Percentiles rank a stretch among this genome's conserved stretches.
Conservation (phyloP, 2,113 vertebrate genomes). For the Anseranas semipalmata region DNA sequence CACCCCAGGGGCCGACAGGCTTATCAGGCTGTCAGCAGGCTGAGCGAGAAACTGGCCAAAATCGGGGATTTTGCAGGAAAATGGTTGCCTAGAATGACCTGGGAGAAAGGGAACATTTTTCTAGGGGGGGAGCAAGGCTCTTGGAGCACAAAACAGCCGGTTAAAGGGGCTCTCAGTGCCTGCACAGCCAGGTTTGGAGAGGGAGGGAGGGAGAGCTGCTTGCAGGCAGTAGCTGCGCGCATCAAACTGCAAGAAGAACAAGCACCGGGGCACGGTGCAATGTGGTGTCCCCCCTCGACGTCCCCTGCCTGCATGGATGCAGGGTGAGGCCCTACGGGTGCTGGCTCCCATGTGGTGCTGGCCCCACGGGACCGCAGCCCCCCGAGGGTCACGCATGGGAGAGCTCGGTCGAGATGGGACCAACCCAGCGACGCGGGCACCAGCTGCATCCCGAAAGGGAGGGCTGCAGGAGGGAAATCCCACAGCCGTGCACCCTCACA, state of each 20-base stretch:
- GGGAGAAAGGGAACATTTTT: neutral
- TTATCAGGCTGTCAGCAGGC: conserved; percentile 13
- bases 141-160: neutral
- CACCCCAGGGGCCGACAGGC: neutral
- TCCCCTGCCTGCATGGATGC: neutral
- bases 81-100: neutral
- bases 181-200: neutral
- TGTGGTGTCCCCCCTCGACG: neutral
- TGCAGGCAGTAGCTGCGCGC: neutral
- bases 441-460: neutral
- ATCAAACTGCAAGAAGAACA: neutral
- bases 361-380: neutral
- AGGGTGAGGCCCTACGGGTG: neutral
- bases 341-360: neutral
- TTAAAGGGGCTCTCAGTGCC: neutral
- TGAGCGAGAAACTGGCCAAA: conserved; percentile 18
- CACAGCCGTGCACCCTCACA: neutral
- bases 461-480: neutral
- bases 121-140: neutral
- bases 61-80: neutral
- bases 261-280: neutral
- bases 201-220: neutral
- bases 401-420: too few relatives aligned
- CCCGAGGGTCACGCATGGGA: too few relatives aligned
- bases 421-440: neutral